Conservation (phyloP, 92 coral and sea anemone genomes). For the Zoanthus sociatus region DNA sequence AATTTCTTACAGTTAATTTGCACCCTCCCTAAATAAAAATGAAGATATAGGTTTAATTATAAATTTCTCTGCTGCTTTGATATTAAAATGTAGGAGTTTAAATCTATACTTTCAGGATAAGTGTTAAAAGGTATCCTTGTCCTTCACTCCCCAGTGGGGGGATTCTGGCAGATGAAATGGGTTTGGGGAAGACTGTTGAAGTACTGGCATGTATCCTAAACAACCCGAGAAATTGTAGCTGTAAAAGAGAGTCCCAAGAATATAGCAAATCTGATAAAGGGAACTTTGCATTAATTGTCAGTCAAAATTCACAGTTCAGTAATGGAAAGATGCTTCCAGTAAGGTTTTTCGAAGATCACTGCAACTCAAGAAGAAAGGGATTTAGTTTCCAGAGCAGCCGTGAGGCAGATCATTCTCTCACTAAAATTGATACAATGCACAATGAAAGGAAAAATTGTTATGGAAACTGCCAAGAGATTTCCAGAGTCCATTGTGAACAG, state of each 20-base stretch:
- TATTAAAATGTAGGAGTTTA: not conserved
- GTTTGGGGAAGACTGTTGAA: constrained; percentile 97
- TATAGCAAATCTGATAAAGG: not conserved
- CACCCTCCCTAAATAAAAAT: too few species aligned
- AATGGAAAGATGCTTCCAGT: not conserved
- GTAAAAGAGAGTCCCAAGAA: not conserved
- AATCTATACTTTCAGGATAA: constrained; percentile 46
- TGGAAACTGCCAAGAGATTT: too few species aligned
- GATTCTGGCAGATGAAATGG: constrained; percentile 99
- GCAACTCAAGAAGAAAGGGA: not conserved
- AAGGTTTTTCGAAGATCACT: not conserved
- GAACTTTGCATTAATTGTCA: not conserved
- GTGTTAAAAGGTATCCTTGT: constrained; percentile 58
- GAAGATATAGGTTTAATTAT: too few species aligned
- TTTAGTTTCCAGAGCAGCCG: not conserved
- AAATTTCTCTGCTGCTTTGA: not conserved
- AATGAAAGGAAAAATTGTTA: not conserved
- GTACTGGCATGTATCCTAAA: constrained; percentile 89
- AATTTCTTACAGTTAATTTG: too few species aligned
- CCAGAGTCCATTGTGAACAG: too few species aligned
- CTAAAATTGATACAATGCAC: not conserved
- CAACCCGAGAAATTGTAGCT: constrained; percentile 27
- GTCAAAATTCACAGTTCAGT: too few species aligned
- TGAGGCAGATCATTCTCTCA: not conserved
- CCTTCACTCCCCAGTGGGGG: constrained; percentile 86